Base-by-base conservation (phyloP, 2,113 vertebrate genomes). In the Malurus melanocephalus region DNA sequence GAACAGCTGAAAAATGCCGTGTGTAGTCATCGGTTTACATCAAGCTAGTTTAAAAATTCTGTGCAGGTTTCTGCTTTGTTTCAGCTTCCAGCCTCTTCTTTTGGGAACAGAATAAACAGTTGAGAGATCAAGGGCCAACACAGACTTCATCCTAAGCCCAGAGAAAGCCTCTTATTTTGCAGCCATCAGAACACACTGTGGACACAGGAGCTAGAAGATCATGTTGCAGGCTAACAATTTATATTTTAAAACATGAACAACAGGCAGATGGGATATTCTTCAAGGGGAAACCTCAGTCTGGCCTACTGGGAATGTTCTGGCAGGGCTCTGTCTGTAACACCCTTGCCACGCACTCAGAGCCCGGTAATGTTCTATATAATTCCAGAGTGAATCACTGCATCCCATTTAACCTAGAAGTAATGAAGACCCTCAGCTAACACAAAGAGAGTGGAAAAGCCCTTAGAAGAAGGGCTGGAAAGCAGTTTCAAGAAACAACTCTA, bases 261-360 rank as follows among this genome's bases (percentile, higher is more conserved):
- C 69, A 84, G 88, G 78, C 93, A 94, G 91, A 83, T 89, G 92
- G 90, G 91, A 76, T 68, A 68, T 89, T 93, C 93, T 94, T 95
- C 66, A 68, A 88, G 90, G 90, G 93, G 85, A 88, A 91, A 72
- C 93, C 83, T 94, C 88, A 88, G 83, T 92, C 69, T 94, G 83
- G 93, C 88, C 88, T 86, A 90, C 45, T 57, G 69, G 85, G 95
- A 96, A 95, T 96, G 94, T 94, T 88, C 92, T 95, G 93, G 88
- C 94, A 92, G 66, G 57, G 77, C 42, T 92, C 52, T 46, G 89
- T 61, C 85, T 78, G 53, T 78, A 78, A 71, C 45, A 57, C 28
- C 48, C 82, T 86, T 67, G 53, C 84, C 76, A 48, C 80, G 73
- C 2, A 4, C 69, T 89, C 68, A 76, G 79, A 89, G 57, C 80